Evolutionary conservation across 2,888 invertebrate species (phyloP).

Genomic region (Antheraea yamamai): DNA sequence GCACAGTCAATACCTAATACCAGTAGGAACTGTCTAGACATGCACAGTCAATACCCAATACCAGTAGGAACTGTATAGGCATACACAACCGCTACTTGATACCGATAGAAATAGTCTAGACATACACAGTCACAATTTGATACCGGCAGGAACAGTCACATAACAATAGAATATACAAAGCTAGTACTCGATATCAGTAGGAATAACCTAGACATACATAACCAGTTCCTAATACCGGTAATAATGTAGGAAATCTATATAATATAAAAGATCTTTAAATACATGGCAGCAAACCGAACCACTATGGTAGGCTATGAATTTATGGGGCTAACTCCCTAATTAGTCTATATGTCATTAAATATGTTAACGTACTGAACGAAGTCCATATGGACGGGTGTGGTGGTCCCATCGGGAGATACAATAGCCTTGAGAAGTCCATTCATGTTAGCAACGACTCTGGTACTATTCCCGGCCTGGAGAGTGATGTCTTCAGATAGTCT

Average conservation of each 20-base stretch:
- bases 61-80: no score
- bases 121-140: no score
- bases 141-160: no score
- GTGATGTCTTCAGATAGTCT: constrained; percentile 62
- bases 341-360: neutral
- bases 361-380: constrained; percentile 86
- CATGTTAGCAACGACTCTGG: constrained; percentile 84
- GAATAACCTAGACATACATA: no score
- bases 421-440: constrained; percentile 89
- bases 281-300: neutral
- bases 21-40: no score
- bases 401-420: constrained; percentile 52
- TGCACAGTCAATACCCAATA: no score
- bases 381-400: constrained; percentile 86
- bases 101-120: neutral
- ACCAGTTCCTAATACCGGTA: no score
- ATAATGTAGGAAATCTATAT: neutral
- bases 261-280: neutral
- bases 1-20: no score
- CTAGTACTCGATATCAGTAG: no score
- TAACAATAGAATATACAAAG: no score
- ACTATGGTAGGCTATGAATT: neutral
- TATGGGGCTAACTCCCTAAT: neutral
- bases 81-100: neutral
- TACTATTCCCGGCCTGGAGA: constrained; percentile 57